Percentiles rank a stretch among this genome's conserved stretches.
phyloP scores from a whole-genome alignment of 2,797 vertebrate species.

The Anguilla megastoma region DNA sequence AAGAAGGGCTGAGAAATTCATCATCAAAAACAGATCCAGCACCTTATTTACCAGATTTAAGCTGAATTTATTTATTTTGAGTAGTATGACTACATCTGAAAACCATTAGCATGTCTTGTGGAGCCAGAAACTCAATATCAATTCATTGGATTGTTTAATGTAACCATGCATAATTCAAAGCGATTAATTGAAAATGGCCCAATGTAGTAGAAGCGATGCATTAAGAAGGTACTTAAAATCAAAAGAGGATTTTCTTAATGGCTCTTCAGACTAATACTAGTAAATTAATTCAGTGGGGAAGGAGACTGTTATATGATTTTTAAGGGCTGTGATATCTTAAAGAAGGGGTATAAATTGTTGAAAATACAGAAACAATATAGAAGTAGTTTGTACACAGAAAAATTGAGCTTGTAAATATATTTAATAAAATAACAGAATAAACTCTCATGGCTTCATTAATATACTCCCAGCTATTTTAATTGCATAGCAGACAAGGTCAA shows the following conservation, averaged over 20 bases:
- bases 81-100: slow-evolving; percentile 69
- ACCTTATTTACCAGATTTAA: slow-evolving; percentile 50
- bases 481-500: not conserved
- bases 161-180: slow-evolving; percentile 76
- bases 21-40: not conserved
- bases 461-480: slow-evolving; percentile 1
- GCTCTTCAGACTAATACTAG: slow-evolving; percentile 66
- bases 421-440: not conserved
- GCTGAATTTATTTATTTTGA: slow-evolving; percentile 57
- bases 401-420: not conserved
- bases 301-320: slow-evolving; percentile 40
- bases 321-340: not conserved
- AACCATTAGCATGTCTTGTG: slow-evolving; percentile 71
- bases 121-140: slow-evolving; percentile 72
- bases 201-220: slow-evolving; percentile 64
- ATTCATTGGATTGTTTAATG: slow-evolving; percentile 79
- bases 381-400: not conserved
- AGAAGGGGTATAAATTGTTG: not conserved
- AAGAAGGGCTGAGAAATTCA: not conserved
- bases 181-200: slow-evolving; percentile 76
- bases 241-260: slow-evolving; percentile 73
- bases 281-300: slow-evolving; percentile 67
- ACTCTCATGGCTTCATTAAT: not conserved
- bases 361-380: not conserved
- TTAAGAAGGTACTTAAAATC: slow-evolving; percentile 71